phyloP scores from a whole-genome alignment of 1,140 invertebrate species.

The Alviniconcha marisindica region DNA sequence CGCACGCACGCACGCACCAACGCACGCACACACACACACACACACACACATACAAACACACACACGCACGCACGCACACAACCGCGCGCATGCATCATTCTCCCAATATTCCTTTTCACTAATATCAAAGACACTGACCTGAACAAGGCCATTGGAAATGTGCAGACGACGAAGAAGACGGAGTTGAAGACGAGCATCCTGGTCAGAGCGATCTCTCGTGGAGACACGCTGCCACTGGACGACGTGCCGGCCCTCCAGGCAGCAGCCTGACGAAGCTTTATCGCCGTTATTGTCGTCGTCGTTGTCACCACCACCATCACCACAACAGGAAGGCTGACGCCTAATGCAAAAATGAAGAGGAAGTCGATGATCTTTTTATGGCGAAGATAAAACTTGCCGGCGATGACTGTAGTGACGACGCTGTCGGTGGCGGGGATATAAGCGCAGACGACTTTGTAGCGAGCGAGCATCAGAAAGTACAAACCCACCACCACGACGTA shows the following conservation, averaged over 20 bases:
- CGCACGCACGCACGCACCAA: no score
- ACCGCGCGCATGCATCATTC: no score
- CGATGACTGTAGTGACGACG: background rate
- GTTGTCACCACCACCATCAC: background rate
- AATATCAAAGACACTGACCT: no score
- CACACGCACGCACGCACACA: no score
- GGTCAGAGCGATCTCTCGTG: constrained; percentile 11
- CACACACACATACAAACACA: no score
- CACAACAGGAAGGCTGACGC: background rate
- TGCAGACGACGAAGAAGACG: background rate
- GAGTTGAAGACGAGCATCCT: background rate
- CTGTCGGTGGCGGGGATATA: background rate
- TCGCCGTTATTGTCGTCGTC: background rate
- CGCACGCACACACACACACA: no score
- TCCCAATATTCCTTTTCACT: no score
- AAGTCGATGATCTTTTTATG: background rate
- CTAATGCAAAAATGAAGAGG: background rate
- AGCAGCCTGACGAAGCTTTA: background rate
- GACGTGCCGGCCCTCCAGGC: background rate
- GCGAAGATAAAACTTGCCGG: constrained; percentile 11
- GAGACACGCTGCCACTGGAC: background rate
- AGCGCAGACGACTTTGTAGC: background rate
- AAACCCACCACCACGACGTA: background rate
- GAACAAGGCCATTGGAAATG: background rate
- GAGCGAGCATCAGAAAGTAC: background rate